Conservation (phyloP, 92 coral and sea anemone genomes). For the Parazoanthus atlanticus region DNA sequence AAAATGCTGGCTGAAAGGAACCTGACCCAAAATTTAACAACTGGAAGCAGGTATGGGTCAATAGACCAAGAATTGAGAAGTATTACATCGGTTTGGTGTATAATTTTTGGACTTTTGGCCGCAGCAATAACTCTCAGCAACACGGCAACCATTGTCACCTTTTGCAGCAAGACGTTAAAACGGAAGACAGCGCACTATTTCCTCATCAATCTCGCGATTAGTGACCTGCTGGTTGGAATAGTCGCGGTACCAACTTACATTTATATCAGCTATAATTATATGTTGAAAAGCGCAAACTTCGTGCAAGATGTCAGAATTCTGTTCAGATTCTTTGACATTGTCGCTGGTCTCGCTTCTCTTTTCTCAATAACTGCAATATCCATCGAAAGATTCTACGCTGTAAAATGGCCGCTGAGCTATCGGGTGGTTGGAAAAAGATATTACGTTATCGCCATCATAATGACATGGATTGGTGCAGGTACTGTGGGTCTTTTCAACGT, state of each 20-base stretch:
- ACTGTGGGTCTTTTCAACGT: slow-evolving; percentile 53
- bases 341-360: slow-evolving; percentile 76
- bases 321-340: slow-evolving; percentile 61
- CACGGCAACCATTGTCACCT: slow-evolving; percentile 60
- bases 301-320: not conserved
- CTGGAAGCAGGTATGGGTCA: not conserved
- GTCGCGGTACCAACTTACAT: slow-evolving; percentile 78
- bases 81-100: slow-evolving; percentile 60
- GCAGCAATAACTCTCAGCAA: slow-evolving; percentile 61
- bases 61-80: not conserved
- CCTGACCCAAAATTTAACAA: not conserved
- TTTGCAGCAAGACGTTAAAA: slow-evolving; percentile 54
- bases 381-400: slow-evolving; percentile 71
- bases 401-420: slow-evolving; percentile 66
- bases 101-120: slow-evolving; percentile 68
- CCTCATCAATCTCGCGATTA: slow-evolving; percentile 72
- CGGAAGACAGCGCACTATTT: slow-evolving; percentile 66
- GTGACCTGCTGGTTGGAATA: slow-evolving; percentile 80
- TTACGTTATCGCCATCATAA: slow-evolving; percentile 51
- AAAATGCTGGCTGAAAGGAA: not conserved
- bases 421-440: slow-evolving; percentile 49
- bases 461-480: slow-evolving; percentile 69
- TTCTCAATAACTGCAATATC: slow-evolving; percentile 76
- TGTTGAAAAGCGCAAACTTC: slow-evolving; percentile 44
- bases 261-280: slow-evolving; percentile 6